Conservation (phyloP, 2,113 vertebrate genomes). For the Anarrhichthys ocellatus region DNA sequence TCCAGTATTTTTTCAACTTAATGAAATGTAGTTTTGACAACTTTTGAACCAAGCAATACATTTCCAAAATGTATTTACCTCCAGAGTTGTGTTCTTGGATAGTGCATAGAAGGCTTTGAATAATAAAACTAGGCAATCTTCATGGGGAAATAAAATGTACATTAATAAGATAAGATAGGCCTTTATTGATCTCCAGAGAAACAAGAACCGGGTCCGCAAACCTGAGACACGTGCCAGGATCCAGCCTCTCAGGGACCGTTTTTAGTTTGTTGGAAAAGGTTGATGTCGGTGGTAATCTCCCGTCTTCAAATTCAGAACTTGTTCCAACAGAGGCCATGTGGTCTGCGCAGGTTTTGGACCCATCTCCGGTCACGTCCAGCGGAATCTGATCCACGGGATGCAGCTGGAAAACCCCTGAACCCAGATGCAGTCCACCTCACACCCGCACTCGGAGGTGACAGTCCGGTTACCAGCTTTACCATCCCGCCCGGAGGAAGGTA, state of each 20-base stretch:
- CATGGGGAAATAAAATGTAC: background rate
- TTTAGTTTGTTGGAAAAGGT: background rate
- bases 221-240: background rate
- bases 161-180: background rate
- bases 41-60: background rate
- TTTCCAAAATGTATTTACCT: background rate
- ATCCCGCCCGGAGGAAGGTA: conserved; percentile 37
- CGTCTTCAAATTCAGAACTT: background rate
- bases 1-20: background rate
- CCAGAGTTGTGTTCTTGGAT: background rate
- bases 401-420: background rate
- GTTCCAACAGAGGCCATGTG: background rate
- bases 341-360: background rate
- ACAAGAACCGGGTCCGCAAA: background rate
- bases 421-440: no score
- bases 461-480: background rate
- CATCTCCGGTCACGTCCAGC: no score
- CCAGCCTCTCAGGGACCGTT: no score
- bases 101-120: background rate
- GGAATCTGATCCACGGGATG: background rate
- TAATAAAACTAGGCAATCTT: background rate
- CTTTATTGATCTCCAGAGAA: no score
- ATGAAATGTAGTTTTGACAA: background rate
- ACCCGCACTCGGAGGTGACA: background rate
- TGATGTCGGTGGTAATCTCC: background rate